These are phyloP conservation scores for Lepus americanus DNA, from an alignment of 2,113 vertebrate genomes.

Conservation along the genomic window DNA sequence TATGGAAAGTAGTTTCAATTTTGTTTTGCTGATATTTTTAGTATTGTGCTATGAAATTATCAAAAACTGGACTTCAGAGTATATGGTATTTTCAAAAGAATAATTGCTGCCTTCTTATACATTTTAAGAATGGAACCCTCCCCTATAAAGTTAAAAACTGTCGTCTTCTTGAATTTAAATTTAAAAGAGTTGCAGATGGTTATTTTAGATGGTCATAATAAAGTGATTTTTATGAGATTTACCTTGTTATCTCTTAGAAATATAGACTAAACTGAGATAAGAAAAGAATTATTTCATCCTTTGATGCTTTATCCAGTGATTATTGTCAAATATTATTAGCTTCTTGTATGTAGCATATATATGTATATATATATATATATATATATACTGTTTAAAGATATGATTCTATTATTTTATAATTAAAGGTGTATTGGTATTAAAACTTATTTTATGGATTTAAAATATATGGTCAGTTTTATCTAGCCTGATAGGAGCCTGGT, in stretches of 20 bases:
- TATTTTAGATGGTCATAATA: conserved; percentile 67
- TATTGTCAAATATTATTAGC: not conserved
- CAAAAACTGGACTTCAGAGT: not conserved
- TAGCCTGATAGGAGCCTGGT: not conserved
- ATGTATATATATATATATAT: not conserved
- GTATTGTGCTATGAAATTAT: not conserved
- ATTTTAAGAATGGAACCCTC: conserved; percentile 69
- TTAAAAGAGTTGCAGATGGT: conserved; percentile 74
- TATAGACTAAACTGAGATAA: not conserved
- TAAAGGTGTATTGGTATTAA: conserved; percentile 37
- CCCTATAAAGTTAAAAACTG: conserved; percentile 42
- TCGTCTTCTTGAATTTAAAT: conserved; percentile 66
- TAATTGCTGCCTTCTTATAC: conserved; percentile 33
- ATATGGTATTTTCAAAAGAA: conserved; percentile 36
- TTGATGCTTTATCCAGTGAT: not conserved
- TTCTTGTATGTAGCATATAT: not conserved
- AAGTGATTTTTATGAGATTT: conserved; percentile 66
- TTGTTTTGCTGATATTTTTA: conserved; percentile 68
- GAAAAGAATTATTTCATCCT: not conserved
- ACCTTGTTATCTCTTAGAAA: conserved; percentile 50
- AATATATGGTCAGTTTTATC: conserved; percentile 50
- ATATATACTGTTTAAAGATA: not conserved
- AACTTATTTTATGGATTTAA: conserved; percentile 43
- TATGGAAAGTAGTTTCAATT: conserved; percentile 83
- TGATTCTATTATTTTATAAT: conserved; percentile 2